A percentile compares a stretch with the other conserved stretches of the same genome.
Evolutionary conservation across 2,888 invertebrate genomes (phyloP).

Genomic region (Neria commutata): DNA sequence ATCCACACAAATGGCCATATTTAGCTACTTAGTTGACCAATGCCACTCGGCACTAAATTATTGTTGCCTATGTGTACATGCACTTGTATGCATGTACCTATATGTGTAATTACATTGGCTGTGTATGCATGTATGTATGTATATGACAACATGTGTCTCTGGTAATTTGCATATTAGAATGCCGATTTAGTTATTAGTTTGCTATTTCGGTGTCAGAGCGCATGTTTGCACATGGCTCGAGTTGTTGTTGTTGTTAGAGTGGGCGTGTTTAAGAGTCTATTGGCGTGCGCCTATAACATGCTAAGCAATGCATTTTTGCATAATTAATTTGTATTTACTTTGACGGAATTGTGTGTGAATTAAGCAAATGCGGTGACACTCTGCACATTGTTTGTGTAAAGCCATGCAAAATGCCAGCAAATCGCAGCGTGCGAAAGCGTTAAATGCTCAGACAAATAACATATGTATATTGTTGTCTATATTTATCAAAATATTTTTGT

Average conservation of each 20-base stretch:
- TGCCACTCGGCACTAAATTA: no score
- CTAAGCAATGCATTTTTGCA: constrained; percentile 15
- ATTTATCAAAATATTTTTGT: no score
- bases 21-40: no score
- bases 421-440: no score
- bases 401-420: no score
- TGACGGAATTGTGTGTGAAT: not conserved
- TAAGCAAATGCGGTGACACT: no score
- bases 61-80: no score
- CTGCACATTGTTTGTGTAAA: no score
- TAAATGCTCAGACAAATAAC: no score
- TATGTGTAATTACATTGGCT: not conserved
- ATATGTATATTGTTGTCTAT: no score
- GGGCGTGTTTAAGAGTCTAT: not conserved
- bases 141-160: constrained; percentile 25
- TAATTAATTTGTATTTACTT: constrained; percentile 21
- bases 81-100: constrained; percentile 1
- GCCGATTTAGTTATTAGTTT: constrained; percentile 53
- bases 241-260: constrained; percentile 29
- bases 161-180: constrained; percentile 56
- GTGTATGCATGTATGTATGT: constrained; percentile 17
- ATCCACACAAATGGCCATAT: no score
- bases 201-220: constrained; percentile 48
- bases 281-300: not conserved
- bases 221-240: constrained; percentile 16